Percentiles rank a stretch among this genome's conserved stretches.
Evolutionary conservation across 2,113 vertebrate genomes (phyloP).

Genomic region (Eurypyga helias): DNA sequence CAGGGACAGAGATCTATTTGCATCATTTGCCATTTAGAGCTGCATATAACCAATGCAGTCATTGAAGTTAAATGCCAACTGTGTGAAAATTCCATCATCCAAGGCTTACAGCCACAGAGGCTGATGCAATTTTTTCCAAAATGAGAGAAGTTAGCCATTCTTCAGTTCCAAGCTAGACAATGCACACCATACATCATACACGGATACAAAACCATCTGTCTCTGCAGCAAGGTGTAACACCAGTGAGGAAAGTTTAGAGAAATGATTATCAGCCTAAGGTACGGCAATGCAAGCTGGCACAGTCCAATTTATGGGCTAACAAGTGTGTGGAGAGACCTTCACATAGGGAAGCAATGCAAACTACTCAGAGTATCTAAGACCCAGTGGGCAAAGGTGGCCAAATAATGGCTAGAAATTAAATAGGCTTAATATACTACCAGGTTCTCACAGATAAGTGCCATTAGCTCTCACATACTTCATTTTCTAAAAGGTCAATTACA

Average conservation of each 20-base stretch:
- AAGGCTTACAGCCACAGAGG: not conserved
- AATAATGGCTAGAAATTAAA: constrained; percentile 13
- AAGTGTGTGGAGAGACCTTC: not conserved
- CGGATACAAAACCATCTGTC: not conserved
- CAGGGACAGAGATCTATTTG: not conserved
- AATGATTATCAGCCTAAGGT: not conserved
- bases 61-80: not conserved
- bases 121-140: not conserved
- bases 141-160: not conserved
- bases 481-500: not conserved
- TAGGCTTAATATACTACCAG: not conserved
- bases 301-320: not conserved
- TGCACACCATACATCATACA: not conserved
- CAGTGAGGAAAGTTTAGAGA: not conserved
- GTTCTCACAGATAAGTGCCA: not conserved
- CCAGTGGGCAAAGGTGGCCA: not conserved
- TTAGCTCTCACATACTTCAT: not conserved
- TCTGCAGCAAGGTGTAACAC: not conserved
- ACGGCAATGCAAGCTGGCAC: not conserved
- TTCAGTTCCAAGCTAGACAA: not conserved
- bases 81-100: rapidly evolving
- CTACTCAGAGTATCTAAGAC: not conserved
- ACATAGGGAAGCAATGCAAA: not conserved
- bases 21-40: not conserved
- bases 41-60: not conserved